Evolutionary conservation across 2,113 vertebrate genomes (phyloP).

Genomic region (Chloropsis cyanopogon): DNA sequence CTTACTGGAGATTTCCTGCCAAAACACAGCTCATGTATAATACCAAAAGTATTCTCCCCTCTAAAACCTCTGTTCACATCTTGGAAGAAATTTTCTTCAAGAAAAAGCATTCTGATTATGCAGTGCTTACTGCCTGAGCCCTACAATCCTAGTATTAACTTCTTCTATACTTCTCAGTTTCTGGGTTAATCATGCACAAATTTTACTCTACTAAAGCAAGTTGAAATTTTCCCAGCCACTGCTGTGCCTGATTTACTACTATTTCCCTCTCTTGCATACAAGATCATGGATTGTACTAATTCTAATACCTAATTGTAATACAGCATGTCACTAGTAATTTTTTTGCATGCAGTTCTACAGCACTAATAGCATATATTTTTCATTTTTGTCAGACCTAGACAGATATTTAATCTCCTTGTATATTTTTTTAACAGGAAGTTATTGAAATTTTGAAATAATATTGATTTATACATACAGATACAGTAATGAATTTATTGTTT

Average conservation of each 20-base stretch:
- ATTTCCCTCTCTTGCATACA: not conserved
- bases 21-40: not conserved
- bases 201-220: not conserved
- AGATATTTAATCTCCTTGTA: not conserved
- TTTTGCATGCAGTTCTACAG: not conserved
- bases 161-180: not conserved
- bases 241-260: not conserved
- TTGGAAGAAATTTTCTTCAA: not conserved
- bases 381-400: not conserved
- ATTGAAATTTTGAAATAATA: not conserved
- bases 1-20: not conserved
- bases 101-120: not conserved
- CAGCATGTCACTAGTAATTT: not conserved
- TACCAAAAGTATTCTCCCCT: not conserved
- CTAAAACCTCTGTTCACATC: not conserved
- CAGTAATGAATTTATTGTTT: not conserved
- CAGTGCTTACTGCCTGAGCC: not conserved
- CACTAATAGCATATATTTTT: not conserved
- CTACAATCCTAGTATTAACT: not conserved
- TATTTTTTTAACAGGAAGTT: not conserved
- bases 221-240: not conserved
- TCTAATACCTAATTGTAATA: not conserved
- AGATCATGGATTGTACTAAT: not conserved
- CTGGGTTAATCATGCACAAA: not conserved
- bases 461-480: not conserved